These are phyloP conservation scores for Esperia sulphurella DNA, from an alignment of 2,888 invertebrate species.

Conservation along the genomic window DNA sequence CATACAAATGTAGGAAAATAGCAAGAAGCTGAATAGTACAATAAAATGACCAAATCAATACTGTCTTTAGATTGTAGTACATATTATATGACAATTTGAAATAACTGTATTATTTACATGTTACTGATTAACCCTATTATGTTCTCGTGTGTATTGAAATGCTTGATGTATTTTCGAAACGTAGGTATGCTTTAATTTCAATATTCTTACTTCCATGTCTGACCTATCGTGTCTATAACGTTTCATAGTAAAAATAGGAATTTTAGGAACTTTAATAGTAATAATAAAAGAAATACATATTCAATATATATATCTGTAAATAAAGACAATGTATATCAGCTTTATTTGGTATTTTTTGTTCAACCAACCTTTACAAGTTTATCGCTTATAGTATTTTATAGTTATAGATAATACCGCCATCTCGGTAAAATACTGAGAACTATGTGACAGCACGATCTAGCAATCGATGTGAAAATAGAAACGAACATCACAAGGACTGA, in stretches of 20 bases:
- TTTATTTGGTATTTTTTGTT: conserved; percentile 22
- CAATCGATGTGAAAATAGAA: background rate
- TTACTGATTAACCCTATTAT: background rate
- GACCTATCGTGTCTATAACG: conserved; percentile 33
- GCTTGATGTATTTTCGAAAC: background rate
- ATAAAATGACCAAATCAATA: conserved; percentile 56
- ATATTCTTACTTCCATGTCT: conserved; percentile 29
- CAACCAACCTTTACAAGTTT: background rate
- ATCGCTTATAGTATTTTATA: background rate
- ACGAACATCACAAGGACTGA: background rate
- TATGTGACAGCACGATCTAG: background rate
- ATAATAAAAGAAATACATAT: conserved; percentile 35
- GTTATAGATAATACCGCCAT: background rate
- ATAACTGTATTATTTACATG: background rate
- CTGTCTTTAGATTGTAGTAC: conserved; percentile 5
- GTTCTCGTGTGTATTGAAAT: background rate
- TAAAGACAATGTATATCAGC: conserved; percentile 64
- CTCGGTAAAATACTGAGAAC: background rate
- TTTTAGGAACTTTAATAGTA: conserved; percentile 41
- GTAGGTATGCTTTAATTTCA: background rate
- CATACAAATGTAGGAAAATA: conserved; percentile 1
- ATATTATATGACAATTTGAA: background rate
- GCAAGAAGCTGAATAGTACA: conserved; percentile 56
- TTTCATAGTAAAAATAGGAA: conserved; percentile 31
- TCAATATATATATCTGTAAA: conserved; percentile 49